A percentile compares a stretch with the other conserved stretches of the same genome.
Evolutionary conservation across 1,140 invertebrate species (phyloP).

Genomic region (Himalopsyche phryganea): DNA sequence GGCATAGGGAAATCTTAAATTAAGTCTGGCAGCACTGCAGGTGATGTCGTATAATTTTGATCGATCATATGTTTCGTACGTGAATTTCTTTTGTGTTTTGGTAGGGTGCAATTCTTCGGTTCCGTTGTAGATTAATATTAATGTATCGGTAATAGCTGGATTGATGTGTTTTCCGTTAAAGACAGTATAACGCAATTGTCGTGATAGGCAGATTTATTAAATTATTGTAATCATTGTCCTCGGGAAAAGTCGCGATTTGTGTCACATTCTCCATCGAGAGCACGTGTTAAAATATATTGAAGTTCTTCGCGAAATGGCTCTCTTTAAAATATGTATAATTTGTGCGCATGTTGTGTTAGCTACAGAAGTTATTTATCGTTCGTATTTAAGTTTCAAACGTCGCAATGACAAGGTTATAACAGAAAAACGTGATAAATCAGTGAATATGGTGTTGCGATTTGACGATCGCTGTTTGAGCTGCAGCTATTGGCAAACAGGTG

Average conservation of each 20-base stretch:
- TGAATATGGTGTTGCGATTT: background rate
- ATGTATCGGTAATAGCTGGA: too few species aligned
- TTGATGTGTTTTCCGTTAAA: too few species aligned
- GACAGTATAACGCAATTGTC: too few species aligned
- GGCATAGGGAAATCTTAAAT: too few species aligned
- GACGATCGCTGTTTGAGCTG: background rate
- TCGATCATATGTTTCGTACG: slow-evolving; percentile 21
- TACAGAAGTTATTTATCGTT: background rate
- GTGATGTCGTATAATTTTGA: slow-evolving; percentile 20
- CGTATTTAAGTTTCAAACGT: background rate
- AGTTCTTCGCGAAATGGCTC: too few species aligned
- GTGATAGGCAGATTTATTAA: too few species aligned
- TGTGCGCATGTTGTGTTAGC: background rate
- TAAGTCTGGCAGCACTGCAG: slow-evolving; percentile 7
- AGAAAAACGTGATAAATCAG: background rate
- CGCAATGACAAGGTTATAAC: background rate
- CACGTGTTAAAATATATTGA: too few species aligned
- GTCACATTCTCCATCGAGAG: too few species aligned
- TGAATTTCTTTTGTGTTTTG: too few species aligned
- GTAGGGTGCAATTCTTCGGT: too few species aligned
- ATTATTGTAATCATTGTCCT: background rate
- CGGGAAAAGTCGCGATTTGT: background rate
- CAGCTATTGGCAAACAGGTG: background rate
- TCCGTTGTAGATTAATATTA: slow-evolving; percentile 3
- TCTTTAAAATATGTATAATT: too few species aligned